These are phyloP conservation scores for Albula glossodonta DNA, from an alignment of 2,113 vertebrate species.

Conservation along the genomic window DNA sequence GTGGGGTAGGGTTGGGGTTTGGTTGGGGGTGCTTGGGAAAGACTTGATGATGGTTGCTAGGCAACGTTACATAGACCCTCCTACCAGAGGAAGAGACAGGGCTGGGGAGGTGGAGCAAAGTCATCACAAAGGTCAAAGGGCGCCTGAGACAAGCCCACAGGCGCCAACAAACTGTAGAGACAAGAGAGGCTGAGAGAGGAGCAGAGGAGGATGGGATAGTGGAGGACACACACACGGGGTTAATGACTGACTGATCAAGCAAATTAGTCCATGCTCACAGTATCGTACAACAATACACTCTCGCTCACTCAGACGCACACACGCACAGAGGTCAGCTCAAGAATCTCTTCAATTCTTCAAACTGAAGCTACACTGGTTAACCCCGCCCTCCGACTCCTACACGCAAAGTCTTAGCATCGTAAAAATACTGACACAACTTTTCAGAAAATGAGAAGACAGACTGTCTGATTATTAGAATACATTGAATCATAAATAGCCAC, in stretches of 20 bases:
- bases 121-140: constrained; percentile 35
- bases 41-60: background rate
- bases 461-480: too few relatives aligned
- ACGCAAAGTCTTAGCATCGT: too few relatives aligned
- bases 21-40: background rate
- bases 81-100: constrained; percentile 32
- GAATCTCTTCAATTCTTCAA: background rate
- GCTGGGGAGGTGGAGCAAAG: constrained; percentile 28
- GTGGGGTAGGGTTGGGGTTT: background rate
- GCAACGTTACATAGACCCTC: constrained; percentile 16
- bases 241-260: background rate
- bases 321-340: background rate
- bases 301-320: background rate
- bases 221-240: background rate
- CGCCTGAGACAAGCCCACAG: constrained; percentile 33
- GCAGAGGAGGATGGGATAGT: constrained; percentile 22
- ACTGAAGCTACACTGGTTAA: too few relatives aligned
- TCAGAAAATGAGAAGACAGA: too few relatives aligned
- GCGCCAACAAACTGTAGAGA: constrained; percentile 29
- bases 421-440: too few relatives aligned
- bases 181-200: constrained; percentile 31
- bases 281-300: background rate
- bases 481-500: too few relatives aligned
- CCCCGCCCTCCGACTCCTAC: too few relatives aligned
- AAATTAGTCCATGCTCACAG: background rate